Conservation (phyloP, 1,140 invertebrate species). For the Helicorthomorpha holstii region DNA sequence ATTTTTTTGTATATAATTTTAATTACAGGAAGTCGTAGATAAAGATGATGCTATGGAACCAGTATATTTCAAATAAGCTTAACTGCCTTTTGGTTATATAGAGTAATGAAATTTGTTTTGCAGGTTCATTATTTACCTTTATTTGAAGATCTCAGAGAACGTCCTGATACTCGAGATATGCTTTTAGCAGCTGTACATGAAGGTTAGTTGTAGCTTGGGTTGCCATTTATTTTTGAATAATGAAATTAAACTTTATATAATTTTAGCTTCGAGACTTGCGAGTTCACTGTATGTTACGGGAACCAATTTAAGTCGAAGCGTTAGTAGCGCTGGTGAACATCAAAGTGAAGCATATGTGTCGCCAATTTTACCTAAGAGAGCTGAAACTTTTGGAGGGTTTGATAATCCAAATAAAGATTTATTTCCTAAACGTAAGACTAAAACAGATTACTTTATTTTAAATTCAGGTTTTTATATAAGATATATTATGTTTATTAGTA, state of each 20-base stretch:
- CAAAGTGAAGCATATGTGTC: conserved; percentile 64
- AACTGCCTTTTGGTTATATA: neutral
- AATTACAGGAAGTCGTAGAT: conserved; percentile 4
- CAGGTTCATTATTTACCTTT: conserved; percentile 33
- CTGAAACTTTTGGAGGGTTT: conserved; percentile 89
- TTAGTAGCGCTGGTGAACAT: conserved; percentile 78
- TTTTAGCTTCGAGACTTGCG: conserved; percentile 45
- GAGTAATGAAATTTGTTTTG: neutral
- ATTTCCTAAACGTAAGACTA: conserved; percentile 12
- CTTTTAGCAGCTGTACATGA: conserved; percentile 33
- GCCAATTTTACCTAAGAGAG: conserved; percentile 66
- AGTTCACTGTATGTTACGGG: conserved; percentile 48
- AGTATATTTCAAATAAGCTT: neutral
- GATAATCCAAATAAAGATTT: conserved; percentile 33
- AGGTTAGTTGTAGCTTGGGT: conserved; percentile 22
- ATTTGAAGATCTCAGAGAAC: conserved; percentile 32
- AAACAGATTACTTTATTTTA: neutral
- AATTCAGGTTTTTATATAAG: too few relatives aligned
- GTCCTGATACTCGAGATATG: conserved; percentile 15
- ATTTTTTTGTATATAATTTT: too few relatives aligned
- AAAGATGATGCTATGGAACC: conserved; percentile 5
- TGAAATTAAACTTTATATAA: neutral
- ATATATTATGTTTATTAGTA: neutral
- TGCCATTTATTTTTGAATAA: neutral
- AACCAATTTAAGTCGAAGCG: conserved; percentile 62